Conservation (phyloP, 1,140 invertebrate species). For the Cydia strobilella region DNA sequence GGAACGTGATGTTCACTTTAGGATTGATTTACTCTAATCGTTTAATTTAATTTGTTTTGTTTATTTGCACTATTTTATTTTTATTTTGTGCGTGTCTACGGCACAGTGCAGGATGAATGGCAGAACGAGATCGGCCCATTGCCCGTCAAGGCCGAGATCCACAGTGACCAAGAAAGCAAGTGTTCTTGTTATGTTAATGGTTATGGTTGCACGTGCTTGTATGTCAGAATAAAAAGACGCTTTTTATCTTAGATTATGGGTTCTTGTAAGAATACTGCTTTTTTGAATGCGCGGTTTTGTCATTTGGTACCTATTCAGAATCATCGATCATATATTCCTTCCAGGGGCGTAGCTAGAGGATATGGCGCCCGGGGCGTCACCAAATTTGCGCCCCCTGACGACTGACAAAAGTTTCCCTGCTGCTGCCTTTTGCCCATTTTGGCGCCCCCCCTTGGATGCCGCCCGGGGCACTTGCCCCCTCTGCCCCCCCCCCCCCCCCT, state of each 20-base stretch:
- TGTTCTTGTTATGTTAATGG: conserved; percentile 47
- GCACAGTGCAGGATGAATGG: conserved; percentile 55
- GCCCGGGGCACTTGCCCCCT: no score
- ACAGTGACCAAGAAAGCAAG: conserved; percentile 74
- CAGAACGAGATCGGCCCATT: conserved; percentile 33
- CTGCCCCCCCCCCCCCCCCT: no score
- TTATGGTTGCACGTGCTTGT: conserved; percentile 42
- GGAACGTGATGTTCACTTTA: background rate
- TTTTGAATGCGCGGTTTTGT: no score
- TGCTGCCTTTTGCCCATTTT: no score
- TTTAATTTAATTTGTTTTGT: conserved; percentile 29
- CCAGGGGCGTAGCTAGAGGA: no score
- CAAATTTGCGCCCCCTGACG: no score
- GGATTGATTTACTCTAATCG: conserved; percentile 37
- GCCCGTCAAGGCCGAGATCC: conserved; percentile 55
- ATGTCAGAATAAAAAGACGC: background rate
- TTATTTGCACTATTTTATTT: conserved; percentile 36
- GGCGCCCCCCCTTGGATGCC: no score
- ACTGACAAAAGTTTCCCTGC: no score
- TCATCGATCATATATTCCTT: no score
- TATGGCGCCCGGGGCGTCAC: no score
- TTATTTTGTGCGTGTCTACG: conserved; percentile 22
- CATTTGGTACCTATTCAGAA: no score
- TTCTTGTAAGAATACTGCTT: background rate
- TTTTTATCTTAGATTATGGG: background rate